Percentiles rank a stretch among this genome's conserved stretches.
Evolutionary conservation across 37 sponge, comb jelly and placozoan genomes (phyloP).

Genomic region (Dysidea cf. avara): DNA sequence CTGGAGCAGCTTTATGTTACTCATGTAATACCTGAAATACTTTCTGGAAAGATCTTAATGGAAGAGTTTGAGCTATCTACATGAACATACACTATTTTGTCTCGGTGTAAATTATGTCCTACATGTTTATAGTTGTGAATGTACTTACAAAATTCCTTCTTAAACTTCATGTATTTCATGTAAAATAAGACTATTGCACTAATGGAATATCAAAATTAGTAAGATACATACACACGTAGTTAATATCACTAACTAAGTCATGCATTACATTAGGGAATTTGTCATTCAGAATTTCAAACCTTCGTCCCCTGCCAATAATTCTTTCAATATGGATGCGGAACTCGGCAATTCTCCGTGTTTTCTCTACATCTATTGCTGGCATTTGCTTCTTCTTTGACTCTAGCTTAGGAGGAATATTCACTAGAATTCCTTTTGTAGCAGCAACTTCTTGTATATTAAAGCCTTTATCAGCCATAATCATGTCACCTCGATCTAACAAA

Average conservation of each 20-base stretch:
- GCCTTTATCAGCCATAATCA: conserved; percentile 32
- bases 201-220: conserved; percentile 3
- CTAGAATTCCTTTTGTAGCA: conserved; percentile 5
- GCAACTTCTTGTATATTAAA: conserved; percentile 11
- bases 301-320: neutral
- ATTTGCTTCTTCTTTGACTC: too few species aligned
- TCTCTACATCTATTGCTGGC: conserved; percentile 6
- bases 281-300: conserved; percentile 4
- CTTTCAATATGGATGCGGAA: conserved; percentile 14
- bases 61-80: conserved; percentile 14
- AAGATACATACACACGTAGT: too few species aligned
- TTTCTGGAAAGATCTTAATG: conserved; percentile 1
- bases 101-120: too few species aligned
- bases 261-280: conserved; percentile 22
- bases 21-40: conserved; percentile 1
- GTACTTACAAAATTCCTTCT: too few species aligned
- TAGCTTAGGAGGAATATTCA: too few species aligned
- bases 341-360: conserved; percentile 4
- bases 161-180: conserved; percentile 5
- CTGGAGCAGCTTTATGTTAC: neutral
- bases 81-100: too few species aligned
- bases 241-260: too few species aligned
- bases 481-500: conserved; percentile 10
- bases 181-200: conserved; percentile 4
- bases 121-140: too few species aligned